Conservation (phyloP, 2,888 invertebrate genomes). For the Melitaea athalia region DNA sequence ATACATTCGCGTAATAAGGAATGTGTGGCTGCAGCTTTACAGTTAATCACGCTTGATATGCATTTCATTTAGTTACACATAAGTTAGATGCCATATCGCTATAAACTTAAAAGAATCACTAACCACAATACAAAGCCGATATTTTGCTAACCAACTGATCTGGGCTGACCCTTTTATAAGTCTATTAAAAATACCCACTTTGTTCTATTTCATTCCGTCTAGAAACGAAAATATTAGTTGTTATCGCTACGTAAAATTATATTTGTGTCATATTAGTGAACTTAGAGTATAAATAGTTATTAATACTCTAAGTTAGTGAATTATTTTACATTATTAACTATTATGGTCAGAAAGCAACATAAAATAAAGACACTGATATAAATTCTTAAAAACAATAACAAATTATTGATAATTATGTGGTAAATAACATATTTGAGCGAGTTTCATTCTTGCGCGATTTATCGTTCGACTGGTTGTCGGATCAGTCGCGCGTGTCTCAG, state of each 20-base stretch:
- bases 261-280: neutral
- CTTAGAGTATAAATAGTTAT: too few relatives aligned
- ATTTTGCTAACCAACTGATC: neutral
- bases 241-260: neutral
- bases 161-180: neutral
- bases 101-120: slow-evolving; percentile 10
- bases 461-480: neutral
- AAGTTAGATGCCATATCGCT: neutral
- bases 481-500: slow-evolving; percentile 21
- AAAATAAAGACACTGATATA: neutral
- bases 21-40: neutral
- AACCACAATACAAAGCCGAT: neutral
- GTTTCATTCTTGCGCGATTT: neutral
- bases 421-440: neutral
- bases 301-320: too few relatives aligned
- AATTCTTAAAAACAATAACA: neutral
- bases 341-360: too few relatives aligned
- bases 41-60: neutral
- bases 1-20: too few relatives aligned
- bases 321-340: too few relatives aligned
- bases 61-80: neutral
- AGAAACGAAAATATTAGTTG: neutral
- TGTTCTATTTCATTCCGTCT: neutral
- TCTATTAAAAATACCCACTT: neutral
- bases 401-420: neutral